Percentiles rank a stretch among this genome's conserved stretches.
Conservation (phyloP, 2,797 vertebrate species). For the Todus mexicanus region DNA sequence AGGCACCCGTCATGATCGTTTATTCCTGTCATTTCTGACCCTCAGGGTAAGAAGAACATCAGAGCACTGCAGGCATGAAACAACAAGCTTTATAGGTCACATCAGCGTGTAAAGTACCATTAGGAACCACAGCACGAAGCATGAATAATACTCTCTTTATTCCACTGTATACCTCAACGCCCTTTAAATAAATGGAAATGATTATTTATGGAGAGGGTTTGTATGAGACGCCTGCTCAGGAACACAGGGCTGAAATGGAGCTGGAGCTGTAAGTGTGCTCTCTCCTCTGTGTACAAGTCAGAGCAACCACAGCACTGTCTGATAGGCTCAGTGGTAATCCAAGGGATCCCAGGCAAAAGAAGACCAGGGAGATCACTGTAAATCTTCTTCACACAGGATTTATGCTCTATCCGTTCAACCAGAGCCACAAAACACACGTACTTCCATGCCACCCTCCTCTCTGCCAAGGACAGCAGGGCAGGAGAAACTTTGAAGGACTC, state of each 20-base stretch:
- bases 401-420: not conserved
- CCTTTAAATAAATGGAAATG: slow-evolving; percentile 43
- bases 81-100: slow-evolving; percentile 46
- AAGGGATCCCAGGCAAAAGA: not conserved
- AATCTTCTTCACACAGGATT: not conserved
- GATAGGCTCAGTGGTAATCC: not conserved
- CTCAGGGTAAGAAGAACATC: slow-evolving; percentile 21
- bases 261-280: not conserved
- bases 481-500: not conserved
- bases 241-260: not conserved
- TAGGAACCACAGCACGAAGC: slow-evolving; percentile 23
- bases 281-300: not conserved
- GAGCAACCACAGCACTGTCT: not conserved
- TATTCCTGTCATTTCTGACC: slow-evolving; percentile 45
- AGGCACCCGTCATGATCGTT: not conserved
- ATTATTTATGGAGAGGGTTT: not conserved
- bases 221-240: not conserved
- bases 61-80: slow-evolving; percentile 35
- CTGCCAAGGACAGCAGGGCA: not conserved
- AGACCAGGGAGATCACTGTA: not conserved
- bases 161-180: not conserved
- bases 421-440: not conserved
- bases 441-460: not conserved
- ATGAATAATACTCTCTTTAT: slow-evolving; percentile 22
- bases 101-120: not conserved